These are phyloP conservation scores for Bungarus multicinctus DNA, from an alignment of 2,113 vertebrate genomes.

Conservation along the genomic window DNA sequence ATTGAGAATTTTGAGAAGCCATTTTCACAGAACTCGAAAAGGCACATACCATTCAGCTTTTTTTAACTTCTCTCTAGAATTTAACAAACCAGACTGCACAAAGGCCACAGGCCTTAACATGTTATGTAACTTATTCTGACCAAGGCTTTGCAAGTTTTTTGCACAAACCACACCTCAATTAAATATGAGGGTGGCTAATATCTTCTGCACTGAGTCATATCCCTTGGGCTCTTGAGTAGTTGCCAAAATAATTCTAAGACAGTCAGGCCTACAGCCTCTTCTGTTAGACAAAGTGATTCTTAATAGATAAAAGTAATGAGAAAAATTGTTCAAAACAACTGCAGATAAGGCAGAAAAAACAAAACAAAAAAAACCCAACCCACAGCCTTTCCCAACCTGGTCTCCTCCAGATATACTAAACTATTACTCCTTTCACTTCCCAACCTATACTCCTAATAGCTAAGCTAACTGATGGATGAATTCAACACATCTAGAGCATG, in stretches of 20 bases:
- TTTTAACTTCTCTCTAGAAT: neutral
- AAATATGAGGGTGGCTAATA: neutral
- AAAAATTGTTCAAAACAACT: neutral
- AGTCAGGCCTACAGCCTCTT: neutral
- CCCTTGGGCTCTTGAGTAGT: neutral
- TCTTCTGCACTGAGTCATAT: conserved; percentile 8
- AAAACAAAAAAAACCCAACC: neutral
- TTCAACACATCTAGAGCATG: neutral
- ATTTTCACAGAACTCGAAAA: neutral
- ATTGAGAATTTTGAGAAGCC: neutral
- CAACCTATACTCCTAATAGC: neutral
- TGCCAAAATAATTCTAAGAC: neutral
- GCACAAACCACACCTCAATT: neutral
- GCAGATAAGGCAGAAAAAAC: neutral
- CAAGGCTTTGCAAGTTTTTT: conserved; percentile 1
- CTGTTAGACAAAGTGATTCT: neutral
- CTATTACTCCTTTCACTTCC: neutral
- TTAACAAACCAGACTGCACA: neutral
- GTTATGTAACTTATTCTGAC: neutral
- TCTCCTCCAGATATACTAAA: neutral
- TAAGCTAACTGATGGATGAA: neutral
- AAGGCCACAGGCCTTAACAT: neutral
- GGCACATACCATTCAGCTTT: neutral
- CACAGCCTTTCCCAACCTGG: neutral
- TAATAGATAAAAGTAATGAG: conserved; percentile 5